Evolutionary conservation across 2,888 invertebrate genomes (phyloP).

Genomic region (Vesta saturnalis): DNA sequence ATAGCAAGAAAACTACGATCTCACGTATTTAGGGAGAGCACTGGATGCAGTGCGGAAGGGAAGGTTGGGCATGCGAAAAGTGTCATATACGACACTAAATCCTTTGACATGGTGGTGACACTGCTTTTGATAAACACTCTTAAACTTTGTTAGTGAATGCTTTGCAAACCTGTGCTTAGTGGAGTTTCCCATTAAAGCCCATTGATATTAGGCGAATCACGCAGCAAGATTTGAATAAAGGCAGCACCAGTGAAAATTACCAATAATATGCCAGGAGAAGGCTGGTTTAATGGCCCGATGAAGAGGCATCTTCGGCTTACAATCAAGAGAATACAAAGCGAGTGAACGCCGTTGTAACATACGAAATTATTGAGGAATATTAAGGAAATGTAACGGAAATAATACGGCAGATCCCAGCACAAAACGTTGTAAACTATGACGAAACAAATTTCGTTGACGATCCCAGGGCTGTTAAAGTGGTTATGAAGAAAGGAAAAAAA

Average conservation of each 20-base stretch:
- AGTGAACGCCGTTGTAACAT: slow-evolving; percentile 21
- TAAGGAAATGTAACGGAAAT: slow-evolving; percentile 14
- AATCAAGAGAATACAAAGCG: slow-evolving; percentile 20
- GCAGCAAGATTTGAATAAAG: too few species aligned
- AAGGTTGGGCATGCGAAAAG: slow-evolving; percentile 8
- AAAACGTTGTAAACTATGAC: too few species aligned
- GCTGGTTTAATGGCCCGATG: slow-evolving; percentile 16
- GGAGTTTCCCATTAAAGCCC: too few species aligned
- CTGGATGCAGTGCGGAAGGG: slow-evolving; percentile 5
- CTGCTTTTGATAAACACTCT: slow-evolving; percentile 4
- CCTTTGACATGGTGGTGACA: slow-evolving; percentile 9
- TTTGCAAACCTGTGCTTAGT: too few species aligned
- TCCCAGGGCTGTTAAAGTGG: slow-evolving; percentile 17
- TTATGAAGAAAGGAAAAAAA: slow-evolving; percentile 29
- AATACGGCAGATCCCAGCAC: slow-evolving; percentile 11
- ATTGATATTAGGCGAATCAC: slow-evolving; percentile 12
- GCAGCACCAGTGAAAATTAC: too few species aligned
- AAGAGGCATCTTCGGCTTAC: slow-evolving; percentile 12
- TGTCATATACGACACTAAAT: background rate
- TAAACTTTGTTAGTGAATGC: too few species aligned
- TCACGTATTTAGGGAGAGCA: slow-evolving; percentile 3
- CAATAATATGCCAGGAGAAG: too few species aligned
- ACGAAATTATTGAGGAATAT: slow-evolving; percentile 19
- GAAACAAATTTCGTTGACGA: slow-evolving; percentile 15
- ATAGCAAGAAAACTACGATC: slow-evolving; percentile 16